A percentile compares a stretch with the other conserved stretches of the same genome.
phyloP scores from a whole-genome alignment of 1,140 invertebrate species.

The Parapsyche elsis region DNA sequence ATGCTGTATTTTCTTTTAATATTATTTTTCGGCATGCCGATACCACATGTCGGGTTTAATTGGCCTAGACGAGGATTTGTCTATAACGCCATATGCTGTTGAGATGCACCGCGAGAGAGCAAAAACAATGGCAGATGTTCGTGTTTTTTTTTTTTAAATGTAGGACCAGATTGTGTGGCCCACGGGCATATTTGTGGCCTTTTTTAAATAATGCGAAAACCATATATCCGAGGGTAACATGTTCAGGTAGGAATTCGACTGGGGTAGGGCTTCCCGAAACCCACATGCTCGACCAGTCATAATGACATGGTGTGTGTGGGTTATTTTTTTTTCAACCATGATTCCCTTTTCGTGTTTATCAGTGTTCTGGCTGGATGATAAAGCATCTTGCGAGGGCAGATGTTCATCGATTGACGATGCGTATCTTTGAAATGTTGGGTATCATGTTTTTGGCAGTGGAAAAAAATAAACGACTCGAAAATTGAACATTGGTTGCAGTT shows the following conservation, averaged over 20 bases:
- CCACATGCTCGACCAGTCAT: slow-evolving; percentile 3
- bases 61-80: not conserved
- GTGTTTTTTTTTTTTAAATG: not conserved
- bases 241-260: slow-evolving; percentile 4
- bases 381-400: too few species aligned
- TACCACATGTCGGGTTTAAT: not conserved
- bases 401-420: too few species aligned
- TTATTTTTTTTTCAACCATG: not conserved
- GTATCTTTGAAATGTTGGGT: too few species aligned
- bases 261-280: not conserved
- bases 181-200: not conserved
- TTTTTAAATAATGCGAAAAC: not conserved
- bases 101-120: not conserved
- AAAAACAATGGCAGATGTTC: slow-evolving; percentile 33
- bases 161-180: not conserved
- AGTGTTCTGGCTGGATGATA: too few species aligned
- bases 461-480: too few species aligned
- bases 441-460: too few species aligned
- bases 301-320: not conserved
- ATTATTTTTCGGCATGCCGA: not conserved
- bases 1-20: not conserved
- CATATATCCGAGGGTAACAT: not conserved
- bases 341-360: too few species aligned
- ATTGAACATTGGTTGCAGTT: too few species aligned
- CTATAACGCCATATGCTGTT: slow-evolving; percentile 4